A percentile compares a stretch with the other conserved stretches of the same genome.
phyloP scores from a whole-genome alignment of 2,797 vertebrate species.

The Pseudochirops cupreus region DNA sequence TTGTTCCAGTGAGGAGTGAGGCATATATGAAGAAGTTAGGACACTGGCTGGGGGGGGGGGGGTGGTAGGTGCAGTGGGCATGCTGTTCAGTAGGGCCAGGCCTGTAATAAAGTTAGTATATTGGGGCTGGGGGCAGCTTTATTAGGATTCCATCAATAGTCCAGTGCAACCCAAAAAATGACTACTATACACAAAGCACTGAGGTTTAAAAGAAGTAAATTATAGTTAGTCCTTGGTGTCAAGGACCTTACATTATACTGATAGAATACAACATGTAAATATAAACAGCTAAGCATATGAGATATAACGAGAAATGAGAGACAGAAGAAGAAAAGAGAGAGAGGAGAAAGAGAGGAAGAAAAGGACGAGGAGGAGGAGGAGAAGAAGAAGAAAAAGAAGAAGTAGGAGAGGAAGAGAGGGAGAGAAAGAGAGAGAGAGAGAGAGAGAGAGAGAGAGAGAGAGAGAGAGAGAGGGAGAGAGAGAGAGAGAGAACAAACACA shows the following conservation, averaged over 20 bases:
- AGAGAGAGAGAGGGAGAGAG: neutral
- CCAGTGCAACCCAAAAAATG: neutral
- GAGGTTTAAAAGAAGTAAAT: neutral
- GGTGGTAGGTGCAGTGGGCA: no score
- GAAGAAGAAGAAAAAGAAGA: neutral
- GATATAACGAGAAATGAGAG: no score
- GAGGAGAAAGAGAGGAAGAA: neutral
- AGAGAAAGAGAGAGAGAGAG: neutral
- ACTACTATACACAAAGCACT: neutral
- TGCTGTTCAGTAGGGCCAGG: no score
- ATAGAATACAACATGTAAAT: slow-evolving; percentile 5
- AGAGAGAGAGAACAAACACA: neutral
- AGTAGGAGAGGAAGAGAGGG: neutral
- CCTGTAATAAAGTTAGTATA: no score
- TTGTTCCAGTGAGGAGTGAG: no score
- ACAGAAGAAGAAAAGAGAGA: neutral
- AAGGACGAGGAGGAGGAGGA: neutral
- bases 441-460: neutral
- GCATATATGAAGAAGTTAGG: no score
- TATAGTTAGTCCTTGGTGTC: neutral
- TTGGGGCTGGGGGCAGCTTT: no score
- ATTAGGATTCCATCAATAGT: no score
- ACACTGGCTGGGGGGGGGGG: no score
- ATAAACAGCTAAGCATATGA: slow-evolving; percentile 2
- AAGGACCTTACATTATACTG: neutral